Evolutionary conservation across 2,113 vertebrate species (phyloP).

Genomic region (Mastomys natalensis): DNA sequence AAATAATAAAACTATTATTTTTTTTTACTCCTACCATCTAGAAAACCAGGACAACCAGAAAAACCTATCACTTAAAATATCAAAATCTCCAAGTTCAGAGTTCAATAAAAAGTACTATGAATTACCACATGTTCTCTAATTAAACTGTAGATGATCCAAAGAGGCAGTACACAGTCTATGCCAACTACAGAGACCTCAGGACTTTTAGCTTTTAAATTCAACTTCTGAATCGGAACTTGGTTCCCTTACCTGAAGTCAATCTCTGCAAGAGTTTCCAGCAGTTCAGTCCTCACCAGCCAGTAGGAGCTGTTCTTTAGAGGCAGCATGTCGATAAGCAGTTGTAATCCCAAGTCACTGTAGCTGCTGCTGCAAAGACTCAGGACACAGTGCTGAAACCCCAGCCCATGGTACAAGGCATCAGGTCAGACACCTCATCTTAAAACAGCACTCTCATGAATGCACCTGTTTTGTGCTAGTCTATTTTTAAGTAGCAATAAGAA

Average conservation of each 20-base stretch:
- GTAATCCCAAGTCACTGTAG: constrained; percentile 94
- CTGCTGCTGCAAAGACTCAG: constrained; percentile 94
- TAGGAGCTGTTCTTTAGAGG: constrained; percentile 94
- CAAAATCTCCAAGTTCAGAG: background rate
- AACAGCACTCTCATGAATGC: background rate
- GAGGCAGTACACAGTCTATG: rapidly evolving
- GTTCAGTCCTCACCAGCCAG: constrained; percentile 97
- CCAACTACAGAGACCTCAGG: rapidly evolving
- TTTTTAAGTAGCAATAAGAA: background rate
- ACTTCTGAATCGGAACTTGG: background rate
- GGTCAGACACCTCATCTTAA: background rate
- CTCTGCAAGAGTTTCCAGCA: constrained; percentile 96
- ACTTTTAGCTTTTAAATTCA: rapidly evolving
- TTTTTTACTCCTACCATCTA: background rate
- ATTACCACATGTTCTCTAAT: no score
- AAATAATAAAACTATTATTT: background rate
- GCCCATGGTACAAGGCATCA: background rate
- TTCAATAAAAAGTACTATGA: background rate
- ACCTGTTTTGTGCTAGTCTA: background rate
- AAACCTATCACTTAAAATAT: background rate
- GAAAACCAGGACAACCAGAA: background rate
- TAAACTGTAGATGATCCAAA: rapidly evolving
- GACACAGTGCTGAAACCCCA: constrained; percentile 93
- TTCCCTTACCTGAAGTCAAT: constrained; percentile 94
- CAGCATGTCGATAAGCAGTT: constrained; percentile 92